Evolutionary conservation across 1,140 invertebrate species (phyloP), one percentile per base, ranked within the genome.

Genomic region (Helicoverpa armigera): DNA sequence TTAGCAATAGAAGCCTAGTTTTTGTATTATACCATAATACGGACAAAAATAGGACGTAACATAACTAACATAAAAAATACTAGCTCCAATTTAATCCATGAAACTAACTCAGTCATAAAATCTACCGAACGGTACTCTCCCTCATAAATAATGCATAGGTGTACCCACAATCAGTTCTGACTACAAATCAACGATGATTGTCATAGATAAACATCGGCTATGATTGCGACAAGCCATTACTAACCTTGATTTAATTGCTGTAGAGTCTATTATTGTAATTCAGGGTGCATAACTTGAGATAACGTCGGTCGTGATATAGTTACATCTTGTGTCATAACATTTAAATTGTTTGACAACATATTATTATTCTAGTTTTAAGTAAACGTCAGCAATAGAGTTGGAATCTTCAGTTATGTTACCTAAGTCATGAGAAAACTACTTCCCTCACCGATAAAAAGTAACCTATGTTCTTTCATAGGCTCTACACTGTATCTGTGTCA

Each of bases 91-190:
- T 61, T 75, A 12, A 31, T 12, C n/a, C 43, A 11, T n/a, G 56
- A 56, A 73, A 73, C 51, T 29, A 54, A 58, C 10, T 75, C 58
- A 75, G 61, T 50, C 12, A n/a, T 18, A 43, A 73, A 58, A 3
- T 60, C 31, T n/a, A 51, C 12, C 67, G 50, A 70, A 54, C 9
- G 48, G 3, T 2, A 13, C 12, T 31, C 31, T 16, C 18, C 48
- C 58, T 75, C 73, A 75, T 75, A 75, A 75, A 75, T 75, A 61
- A 75, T 51, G 50, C 56, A 75, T 75, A 75, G 18, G 50, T 54
- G 50, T 53, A 10, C 58, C 58, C 67, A 48, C 58, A 75, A 75
- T 75, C 73, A 61, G 58, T 13, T 75, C 43, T 61, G 18, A 51
- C 16, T 70, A 70, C 43, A 70, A 53, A 70, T 53, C 67, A 61